phyloP scores from a whole-genome alignment of 2,797 vertebrate species.

The Pantherophis vulpinus region DNA sequence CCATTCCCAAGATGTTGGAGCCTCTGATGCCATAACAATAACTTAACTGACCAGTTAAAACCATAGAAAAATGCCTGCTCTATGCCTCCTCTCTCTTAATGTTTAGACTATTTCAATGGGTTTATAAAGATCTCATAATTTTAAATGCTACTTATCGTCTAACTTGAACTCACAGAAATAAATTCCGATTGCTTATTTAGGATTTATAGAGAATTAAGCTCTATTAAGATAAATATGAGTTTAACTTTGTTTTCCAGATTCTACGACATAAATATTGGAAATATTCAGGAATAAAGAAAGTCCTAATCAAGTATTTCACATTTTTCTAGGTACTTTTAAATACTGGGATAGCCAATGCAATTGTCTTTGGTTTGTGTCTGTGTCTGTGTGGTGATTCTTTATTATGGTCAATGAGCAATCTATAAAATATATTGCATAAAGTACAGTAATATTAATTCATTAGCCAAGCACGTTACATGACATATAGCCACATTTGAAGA shows the following conservation, averaged over 20 bases:
- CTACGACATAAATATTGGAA: background rate
- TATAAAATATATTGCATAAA: background rate
- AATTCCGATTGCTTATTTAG: background rate
- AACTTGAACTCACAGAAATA: background rate
- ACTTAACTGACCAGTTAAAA: background rate
- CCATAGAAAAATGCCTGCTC: background rate
- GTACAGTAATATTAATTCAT: background rate
- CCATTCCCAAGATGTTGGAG: background rate
- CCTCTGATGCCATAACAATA: background rate
- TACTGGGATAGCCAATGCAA: slow-evolving; percentile 39
- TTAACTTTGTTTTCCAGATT: background rate
- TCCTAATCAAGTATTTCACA: slow-evolving; percentile 27
- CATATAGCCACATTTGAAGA: background rate
- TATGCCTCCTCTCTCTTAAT: background rate
- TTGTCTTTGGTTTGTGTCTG: background rate
- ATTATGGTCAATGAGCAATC: background rate
- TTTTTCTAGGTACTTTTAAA: slow-evolving; percentile 27
- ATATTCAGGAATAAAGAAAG: background rate
- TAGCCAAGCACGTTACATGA: background rate
- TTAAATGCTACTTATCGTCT: background rate
- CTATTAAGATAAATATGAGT: background rate
- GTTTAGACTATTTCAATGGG: background rate
- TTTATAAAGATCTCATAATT: background rate
- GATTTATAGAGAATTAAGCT: background rate
- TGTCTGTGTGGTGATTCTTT: background rate